Conservation (phyloP, 1,140 invertebrate genomes). For the Campoletis sonorensis region DNA sequence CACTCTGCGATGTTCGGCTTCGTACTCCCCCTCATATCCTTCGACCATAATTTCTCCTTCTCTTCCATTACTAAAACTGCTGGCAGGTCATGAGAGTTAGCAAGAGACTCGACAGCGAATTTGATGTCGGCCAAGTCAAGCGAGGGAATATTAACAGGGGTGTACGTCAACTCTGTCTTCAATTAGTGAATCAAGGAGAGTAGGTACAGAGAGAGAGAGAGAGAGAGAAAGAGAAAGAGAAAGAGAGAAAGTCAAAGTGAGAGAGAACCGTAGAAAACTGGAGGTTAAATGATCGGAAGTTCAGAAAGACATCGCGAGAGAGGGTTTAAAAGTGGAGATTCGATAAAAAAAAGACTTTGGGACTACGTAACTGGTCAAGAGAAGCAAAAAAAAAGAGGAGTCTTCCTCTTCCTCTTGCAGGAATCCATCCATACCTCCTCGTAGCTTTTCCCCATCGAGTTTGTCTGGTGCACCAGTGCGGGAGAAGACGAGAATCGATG, state of each 20-base stretch:
- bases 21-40: neutral
- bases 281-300: neutral
- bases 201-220: neutral
- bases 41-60: neutral
- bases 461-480: neutral
- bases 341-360: neutral
- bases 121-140: conserved; percentile 24
- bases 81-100: conserved; percentile 5
- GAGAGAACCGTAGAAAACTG: neutral
- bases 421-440: neutral
- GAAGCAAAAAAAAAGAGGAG: neutral
- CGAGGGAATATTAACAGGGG: conserved; percentile 41
- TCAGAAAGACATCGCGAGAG: neutral
- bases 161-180: conserved; percentile 40
- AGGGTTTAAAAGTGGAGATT: neutral
- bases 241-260: neutral
- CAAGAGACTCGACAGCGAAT: conserved; percentile 29
- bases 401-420: neutral
- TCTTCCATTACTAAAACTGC: neutral
- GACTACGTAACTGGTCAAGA: neutral
- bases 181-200: conserved; percentile 31
- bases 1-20: neutral
- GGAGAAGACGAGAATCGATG: conserved; percentile 20
- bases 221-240: neutral
- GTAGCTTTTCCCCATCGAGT: neutral